Base-by-base conservation (phyloP, 2,888 invertebrate genomes). In the Apocheima hispidaria region DNA sequence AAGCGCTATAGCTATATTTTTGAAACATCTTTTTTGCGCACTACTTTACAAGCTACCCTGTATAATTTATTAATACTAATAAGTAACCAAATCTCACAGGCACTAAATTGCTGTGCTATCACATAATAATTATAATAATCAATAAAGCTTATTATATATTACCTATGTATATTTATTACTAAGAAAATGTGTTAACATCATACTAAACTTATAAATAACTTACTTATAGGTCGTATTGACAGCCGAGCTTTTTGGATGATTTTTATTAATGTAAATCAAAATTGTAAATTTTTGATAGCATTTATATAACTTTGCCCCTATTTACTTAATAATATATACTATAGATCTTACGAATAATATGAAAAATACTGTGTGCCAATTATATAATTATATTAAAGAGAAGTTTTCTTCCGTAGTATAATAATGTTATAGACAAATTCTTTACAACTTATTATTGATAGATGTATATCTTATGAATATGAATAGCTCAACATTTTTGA, bases 401-500 rank as follows among this genome's bases (percentile, higher is more conserved):
- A 38, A 51, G 21, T 21, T 40, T 33, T 56, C 49, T 49, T 52
- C 46, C 30, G 12, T 52, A 46, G 44, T 28, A 18, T 51, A 18
- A 20, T 50, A 28, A 30, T 58, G 30, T 21, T 36, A 26, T 10
- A 28, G 16, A 28, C n/a, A 14, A 23, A 43, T 28, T 26, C 12
- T 23, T 7, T n/a, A n/a, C 23, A 18, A 30, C 10, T 2, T 10
- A 1, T 40, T 3, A 16, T 16, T 36, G 36, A n/a, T n/a, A 16
- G 1, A 14, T 36, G 2, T 40, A 38, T n/a, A n/a, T 46, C 46
- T 52, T 38, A 59, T 51, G 38, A 51, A 46, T n/a, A n/a, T 33
- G 23, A 30, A 40, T 46, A 59, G 40, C 58, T 52, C 52, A 52
- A 56, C 12, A 41, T 14, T 60, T 54, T 43, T 12, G 33, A 60